Conservation (phyloP, 2,113 vertebrate species). For the Psammodynastes pulverulentus region DNA sequence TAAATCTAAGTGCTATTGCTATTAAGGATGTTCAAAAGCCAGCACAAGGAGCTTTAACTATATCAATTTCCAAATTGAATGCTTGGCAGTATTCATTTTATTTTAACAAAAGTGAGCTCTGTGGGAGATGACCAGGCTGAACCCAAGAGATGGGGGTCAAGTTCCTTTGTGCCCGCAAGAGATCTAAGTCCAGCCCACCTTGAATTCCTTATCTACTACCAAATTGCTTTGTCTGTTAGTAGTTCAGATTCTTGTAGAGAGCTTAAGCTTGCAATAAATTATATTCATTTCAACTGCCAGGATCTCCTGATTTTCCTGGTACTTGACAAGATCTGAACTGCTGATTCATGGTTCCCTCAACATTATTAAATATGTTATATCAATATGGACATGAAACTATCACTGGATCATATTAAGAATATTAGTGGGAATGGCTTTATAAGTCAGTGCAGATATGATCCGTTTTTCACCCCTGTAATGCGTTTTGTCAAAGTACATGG, state of each 20-base stretch:
- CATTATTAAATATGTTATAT: constrained; percentile 36
- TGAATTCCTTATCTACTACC: too few species aligned
- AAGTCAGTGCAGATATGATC: constrained; percentile 23
- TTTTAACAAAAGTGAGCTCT: neutral
- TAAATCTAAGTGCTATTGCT: too few species aligned
- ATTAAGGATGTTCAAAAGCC: neutral
- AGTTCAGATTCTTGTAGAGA: too few species aligned
- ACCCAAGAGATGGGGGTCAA: too few species aligned
- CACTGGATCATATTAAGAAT: constrained; percentile 47
- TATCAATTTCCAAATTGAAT: fast-evolving
- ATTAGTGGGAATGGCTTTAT: constrained; percentile 32
- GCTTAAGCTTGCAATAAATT: too few species aligned
- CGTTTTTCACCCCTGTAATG: constrained; percentile 37
- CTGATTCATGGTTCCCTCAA: constrained; percentile 30
- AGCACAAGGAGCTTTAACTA: fast-evolving
- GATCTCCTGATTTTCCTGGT: too few species aligned
- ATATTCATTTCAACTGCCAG: too few species aligned
- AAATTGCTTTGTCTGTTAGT: too few species aligned
- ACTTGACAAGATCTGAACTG: neutral
- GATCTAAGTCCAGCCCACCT: too few species aligned
- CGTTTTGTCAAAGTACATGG: constrained; percentile 47
- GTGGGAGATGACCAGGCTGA: too few species aligned
- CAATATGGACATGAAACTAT: constrained; percentile 19
- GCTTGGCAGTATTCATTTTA: neutral
- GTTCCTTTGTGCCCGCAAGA: too few species aligned